Percentiles rank a stretch among this genome's conserved stretches.
Evolutionary conservation across 2,113 vertebrate genomes (phyloP).

Genomic region (Ptychochromis oligacanthus): DNA sequence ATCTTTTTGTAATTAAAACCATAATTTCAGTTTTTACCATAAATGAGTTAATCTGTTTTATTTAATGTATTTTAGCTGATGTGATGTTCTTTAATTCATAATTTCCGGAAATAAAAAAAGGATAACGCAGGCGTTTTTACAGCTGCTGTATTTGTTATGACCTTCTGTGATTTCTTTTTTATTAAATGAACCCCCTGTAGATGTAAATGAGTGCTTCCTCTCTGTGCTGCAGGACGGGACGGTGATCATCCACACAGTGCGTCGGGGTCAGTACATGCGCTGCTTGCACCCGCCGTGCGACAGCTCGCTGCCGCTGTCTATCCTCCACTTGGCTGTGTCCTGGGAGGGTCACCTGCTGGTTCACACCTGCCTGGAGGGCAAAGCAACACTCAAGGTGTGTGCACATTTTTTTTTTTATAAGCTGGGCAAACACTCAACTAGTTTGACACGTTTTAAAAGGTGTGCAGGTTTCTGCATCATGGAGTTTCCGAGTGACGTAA

Average conservation of each 20-base stretch:
- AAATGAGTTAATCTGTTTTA: no score
- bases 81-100: no score
- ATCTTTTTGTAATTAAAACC: no score
- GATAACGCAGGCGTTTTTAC: no score
- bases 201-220: no score
- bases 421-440: neutral
- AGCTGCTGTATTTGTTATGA: no score
- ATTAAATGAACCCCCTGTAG: no score
- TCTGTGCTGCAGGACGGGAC: slow-evolving; percentile 85
- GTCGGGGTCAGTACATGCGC: slow-evolving; percentile 91
- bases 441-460: neutral
- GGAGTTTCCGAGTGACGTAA: no score
- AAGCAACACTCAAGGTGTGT: slow-evolving; percentile 89
- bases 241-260: slow-evolving; percentile 90
- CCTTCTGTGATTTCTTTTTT: no score
- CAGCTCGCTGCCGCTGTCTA: slow-evolving; percentile 86
- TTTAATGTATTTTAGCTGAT: no score
- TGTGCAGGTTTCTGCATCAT: neutral
- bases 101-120: no score
- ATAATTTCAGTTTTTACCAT: no score
- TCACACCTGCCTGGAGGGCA: slow-evolving; percentile 91
- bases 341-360: slow-evolving; percentile 94
- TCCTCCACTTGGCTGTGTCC: slow-evolving; percentile 91
- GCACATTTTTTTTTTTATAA: neutral
- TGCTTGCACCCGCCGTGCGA: slow-evolving; percentile 90